Evolutionary conservation across 2,888 invertebrate species (phyloP), one percentile per base, ranked within the genome.

Genomic region (Orthosia gracilis): DNA sequence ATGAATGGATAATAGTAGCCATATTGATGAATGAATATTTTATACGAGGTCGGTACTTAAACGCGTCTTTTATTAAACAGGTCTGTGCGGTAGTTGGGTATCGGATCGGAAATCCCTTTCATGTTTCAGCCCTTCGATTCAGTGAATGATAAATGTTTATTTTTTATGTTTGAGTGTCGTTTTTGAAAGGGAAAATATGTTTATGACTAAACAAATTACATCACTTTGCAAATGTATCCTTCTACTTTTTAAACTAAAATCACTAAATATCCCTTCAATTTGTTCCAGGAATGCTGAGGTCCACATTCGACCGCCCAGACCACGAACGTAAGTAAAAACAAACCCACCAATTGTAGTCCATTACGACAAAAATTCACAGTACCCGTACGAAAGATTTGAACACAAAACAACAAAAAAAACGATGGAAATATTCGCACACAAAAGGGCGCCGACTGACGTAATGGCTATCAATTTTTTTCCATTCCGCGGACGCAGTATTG

Each of bases 231-330:
- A 59, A 72, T 26, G 26, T 52, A 31, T 61, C 23, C 23, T 15
- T 23, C 13, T n/a, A 17, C 1, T 21, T 21, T 15, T n/a, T 3
- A 18, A 45, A 72, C 21, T 31, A 47, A n/a, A 23, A 0, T 13
- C 1, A 21, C 49, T 80, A 45, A 81, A 55, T 17, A 66, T 54
- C 9, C 15, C 12, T 59, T 84, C 73, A 18, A 40, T 52, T 89
- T 89, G 87, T 90, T 90, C 0, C 93, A 96, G 96, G 96, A 93
- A 96, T 96, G 96, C 96, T 96, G 94, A 96, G 96, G 92, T 94
- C 95, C 69, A 95, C 96, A 82, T 96, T 92, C 94, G 96, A 96
- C 85, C 93, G 96, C 73, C 94, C 95, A 91, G 96, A 96, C 89
- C 96, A 96, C 96, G 96, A 96, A 95, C 96, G 96, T 96, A 85